These are phyloP conservation scores for Brachypteracias leptosomus DNA, from an alignment of 2,113 vertebrate species.

Conservation along the genomic window DNA sequence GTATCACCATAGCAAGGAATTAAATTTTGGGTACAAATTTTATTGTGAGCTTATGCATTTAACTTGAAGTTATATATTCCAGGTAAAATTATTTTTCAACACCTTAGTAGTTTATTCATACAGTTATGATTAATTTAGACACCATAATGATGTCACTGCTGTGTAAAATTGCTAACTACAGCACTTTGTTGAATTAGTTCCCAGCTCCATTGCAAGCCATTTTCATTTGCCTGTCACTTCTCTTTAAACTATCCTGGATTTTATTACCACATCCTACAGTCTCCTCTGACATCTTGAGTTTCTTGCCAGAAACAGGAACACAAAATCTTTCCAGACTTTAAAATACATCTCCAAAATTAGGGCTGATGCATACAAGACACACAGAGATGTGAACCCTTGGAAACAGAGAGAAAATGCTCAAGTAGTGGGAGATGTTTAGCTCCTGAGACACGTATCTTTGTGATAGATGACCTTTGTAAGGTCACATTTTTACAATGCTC, in stretches of 20 bases:
- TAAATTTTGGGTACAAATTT: not conserved
- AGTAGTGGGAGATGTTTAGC: accelerated
- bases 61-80: not conserved
- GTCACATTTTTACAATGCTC: not conserved
- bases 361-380: not conserved
- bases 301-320: not conserved
- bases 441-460: not conserved
- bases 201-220: not conserved
- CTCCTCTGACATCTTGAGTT: not conserved
- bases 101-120: not conserved
- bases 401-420: not conserved
- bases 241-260: not conserved
- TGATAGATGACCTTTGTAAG: not conserved
- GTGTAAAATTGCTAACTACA: not conserved
- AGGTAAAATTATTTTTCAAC: not conserved
- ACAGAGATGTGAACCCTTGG: not conserved
- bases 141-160: not conserved
- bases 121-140: not conserved
- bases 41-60: not conserved
- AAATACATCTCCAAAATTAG: not conserved
- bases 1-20: not conserved
- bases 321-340: not conserved
- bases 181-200: not conserved
- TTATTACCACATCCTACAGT: not conserved
- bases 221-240: not conserved